Base-by-base conservation (phyloP, 2,888 invertebrate species). In the Drosophila testacea region DNA sequence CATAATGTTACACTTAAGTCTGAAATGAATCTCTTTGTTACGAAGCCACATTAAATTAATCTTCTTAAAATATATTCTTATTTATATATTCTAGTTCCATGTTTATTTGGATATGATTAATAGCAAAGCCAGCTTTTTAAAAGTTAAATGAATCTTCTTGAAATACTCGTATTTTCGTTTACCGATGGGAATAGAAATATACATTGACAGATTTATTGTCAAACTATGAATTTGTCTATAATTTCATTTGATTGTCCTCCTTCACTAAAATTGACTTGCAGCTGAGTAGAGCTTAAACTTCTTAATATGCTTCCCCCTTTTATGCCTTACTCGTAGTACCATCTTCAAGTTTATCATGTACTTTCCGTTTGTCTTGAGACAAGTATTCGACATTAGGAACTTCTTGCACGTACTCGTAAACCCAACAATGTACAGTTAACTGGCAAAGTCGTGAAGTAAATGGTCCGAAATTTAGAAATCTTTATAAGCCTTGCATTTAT, bases 361-460 rank as follows among this genome's bases (percentile, higher is more conserved):
- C 28, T 54, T 27, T 57, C 38, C 16, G 30, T 28, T 36, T 34
- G 16, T 6, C 46, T 22, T 11, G 27, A n/a, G 13, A 7, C 27
- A 54, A 60, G 60, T 51, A 48, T 32, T 7, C 4, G 54, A 46
- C 61, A 71, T 72, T 73, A 63, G 44, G 59, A 54, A 59, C 81
- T 72, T 34, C 41, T 62, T 55, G 65, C 60, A 68, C 82, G 79
- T 67, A 70, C 48, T 78, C 76, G 79, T 74, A 81, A 88, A 79
- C n/a, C 60, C 46, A 51, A 79, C 69, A 73, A 81, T 79, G 88
- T 87, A 69, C 75, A 51, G 59, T 76, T 65, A 62, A 70, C 79
- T 55, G 69, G 73, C 73, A 84, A 84, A 87, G 84, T 82, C 84
- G 32, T 66, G 42, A 61, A 55, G 66, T 48, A 84, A 84, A 67